Evolutionary conservation across 1,140 invertebrate genomes (phyloP).

Genomic region (Halesus radiatus): DNA sequence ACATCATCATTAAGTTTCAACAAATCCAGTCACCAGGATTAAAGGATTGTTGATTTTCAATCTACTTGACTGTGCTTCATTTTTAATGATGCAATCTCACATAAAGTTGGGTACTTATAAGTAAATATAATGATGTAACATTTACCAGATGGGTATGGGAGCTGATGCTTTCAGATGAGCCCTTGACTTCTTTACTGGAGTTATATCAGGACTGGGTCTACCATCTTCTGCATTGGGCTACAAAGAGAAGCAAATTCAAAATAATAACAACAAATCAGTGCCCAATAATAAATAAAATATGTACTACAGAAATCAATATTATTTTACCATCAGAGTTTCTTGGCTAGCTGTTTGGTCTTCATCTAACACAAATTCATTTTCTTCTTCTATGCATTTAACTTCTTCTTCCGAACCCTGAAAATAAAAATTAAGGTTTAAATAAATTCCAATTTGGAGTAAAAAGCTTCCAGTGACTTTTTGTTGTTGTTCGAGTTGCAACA

Average conservation of each 20-base stretch:
- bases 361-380: slow-evolving; percentile 67
- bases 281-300: neutral
- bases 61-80: no score
- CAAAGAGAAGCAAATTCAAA: neutral
- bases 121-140: neutral
- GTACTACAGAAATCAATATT: neutral
- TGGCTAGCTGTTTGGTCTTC: slow-evolving; percentile 68
- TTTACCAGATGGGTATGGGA: slow-evolving; percentile 79
- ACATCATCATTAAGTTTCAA: no score
- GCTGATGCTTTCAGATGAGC: slow-evolving; percentile 70
- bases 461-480: no score
- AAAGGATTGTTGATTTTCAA: no score
- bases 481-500: no score
- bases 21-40: no score
- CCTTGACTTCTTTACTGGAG: slow-evolving; percentile 59
- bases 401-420: slow-evolving; percentile 64
- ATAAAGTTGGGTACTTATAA: no score
- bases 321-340: slow-evolving; percentile 62
- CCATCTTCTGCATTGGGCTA: slow-evolving; percentile 10
- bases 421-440: slow-evolving; percentile 3
- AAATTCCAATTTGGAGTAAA: neutral
- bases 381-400: slow-evolving; percentile 78
- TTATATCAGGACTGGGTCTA: slow-evolving; percentile 33
- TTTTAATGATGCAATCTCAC: no score
- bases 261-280: neutral